Evolutionary conservation across 1,140 invertebrate genomes (phyloP).

Genomic region (Belonocnema kinseyi): DNA sequence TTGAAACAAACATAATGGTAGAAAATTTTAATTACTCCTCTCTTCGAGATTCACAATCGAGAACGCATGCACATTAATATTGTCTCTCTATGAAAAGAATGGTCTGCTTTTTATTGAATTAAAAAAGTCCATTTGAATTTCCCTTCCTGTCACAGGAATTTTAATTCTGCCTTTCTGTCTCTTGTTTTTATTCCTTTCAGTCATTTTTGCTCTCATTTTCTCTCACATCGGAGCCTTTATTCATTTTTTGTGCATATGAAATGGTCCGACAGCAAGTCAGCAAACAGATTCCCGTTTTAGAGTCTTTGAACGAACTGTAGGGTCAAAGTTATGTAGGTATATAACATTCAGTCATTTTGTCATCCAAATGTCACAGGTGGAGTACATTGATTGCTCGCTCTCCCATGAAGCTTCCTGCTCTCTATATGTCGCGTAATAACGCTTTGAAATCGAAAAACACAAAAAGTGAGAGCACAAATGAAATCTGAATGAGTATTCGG

Average conservation of each 20-base stretch:
- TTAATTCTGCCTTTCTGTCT: too few relatives aligned
- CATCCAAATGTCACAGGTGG: constrained; percentile 46
- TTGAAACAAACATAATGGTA: too few relatives aligned
- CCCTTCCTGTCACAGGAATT: too few relatives aligned
- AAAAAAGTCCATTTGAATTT: too few relatives aligned
- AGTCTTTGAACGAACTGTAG: neutral
- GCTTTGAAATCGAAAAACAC: constrained; percentile 55
- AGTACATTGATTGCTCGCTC: constrained; percentile 67
- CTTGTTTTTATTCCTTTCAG: too few relatives aligned
- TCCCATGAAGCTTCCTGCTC: constrained; percentile 69
- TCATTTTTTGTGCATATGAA: constrained; percentile 11
- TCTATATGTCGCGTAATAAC: constrained; percentile 57
- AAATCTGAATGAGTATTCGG: constrained; percentile 56
- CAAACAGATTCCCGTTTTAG: constrained; percentile 1
- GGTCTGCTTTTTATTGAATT: too few relatives aligned
- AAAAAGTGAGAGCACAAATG: constrained; percentile 36
- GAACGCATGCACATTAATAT: too few relatives aligned
- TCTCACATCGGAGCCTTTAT: too few relatives aligned
- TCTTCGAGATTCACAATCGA: too few relatives aligned
- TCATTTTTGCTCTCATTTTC: too few relatives aligned
- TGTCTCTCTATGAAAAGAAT: too few relatives aligned
- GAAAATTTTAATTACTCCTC: too few relatives aligned
- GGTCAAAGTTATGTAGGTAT: constrained; percentile 38
- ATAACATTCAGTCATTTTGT: constrained; percentile 48
- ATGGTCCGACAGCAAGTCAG: neutral